These are phyloP conservation scores for Diadophis punctatus DNA, from an alignment of 2,113 vertebrate species.

Conservation along the genomic window DNA sequence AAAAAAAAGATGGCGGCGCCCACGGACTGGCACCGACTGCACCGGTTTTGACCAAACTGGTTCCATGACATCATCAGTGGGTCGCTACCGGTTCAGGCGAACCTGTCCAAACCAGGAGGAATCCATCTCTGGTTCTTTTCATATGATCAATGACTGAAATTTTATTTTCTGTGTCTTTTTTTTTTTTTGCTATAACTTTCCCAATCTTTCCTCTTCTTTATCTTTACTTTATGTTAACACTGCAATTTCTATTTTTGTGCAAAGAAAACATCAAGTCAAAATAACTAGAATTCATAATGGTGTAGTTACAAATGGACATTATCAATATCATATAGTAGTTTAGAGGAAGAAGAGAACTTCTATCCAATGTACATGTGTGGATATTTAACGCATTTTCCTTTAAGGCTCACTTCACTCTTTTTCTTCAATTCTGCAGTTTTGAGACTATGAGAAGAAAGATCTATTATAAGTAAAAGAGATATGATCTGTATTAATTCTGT, in stretches of 20 bases:
- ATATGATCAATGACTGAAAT: not conserved
- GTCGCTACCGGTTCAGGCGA: too few species aligned
- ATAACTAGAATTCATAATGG: not conserved
- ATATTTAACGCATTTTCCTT: constrained; percentile 17
- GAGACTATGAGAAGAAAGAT: constrained; percentile 49
- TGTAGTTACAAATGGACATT: constrained; percentile 1
- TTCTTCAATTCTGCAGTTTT: constrained; percentile 49
- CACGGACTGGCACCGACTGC: too few species aligned
- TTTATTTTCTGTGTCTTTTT: not conserved
- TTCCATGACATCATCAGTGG: too few species aligned
- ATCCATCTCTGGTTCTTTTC: not conserved
- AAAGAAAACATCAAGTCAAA: not conserved
- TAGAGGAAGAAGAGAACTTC: constrained; percentile 10
- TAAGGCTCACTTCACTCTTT: constrained; percentile 29
- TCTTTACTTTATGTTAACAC: not conserved
- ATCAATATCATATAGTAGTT: constrained; percentile 7
- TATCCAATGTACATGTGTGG: not conserved
- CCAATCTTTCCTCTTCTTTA: not conserved
- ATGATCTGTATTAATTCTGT: constrained; percentile 19
- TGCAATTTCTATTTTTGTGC: not conserved
- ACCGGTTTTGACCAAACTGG: too few species aligned
- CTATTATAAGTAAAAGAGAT: constrained; percentile 34
- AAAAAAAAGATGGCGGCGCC: too few species aligned
- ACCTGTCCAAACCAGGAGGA: too few species aligned
- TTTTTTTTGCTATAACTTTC: constrained; percentile 6